Conservation (phyloP, 2,888 invertebrate genomes). For the Schizaphis graminum region DNA sequence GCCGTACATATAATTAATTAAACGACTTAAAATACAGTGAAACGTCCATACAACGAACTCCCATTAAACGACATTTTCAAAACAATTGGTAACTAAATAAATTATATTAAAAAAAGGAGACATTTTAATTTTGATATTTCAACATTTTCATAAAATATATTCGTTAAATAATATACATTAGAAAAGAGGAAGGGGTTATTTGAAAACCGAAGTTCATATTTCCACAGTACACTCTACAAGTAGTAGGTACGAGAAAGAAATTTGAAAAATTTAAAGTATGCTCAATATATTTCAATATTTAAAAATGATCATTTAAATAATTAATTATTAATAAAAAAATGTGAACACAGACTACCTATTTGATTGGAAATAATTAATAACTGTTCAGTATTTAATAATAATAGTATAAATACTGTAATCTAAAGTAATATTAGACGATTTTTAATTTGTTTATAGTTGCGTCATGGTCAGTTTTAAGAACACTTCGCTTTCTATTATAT, state of each 20-base stretch:
- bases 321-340: neutral
- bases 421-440: neutral
- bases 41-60: too few species aligned
- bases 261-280: neutral
- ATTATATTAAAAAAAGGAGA: too few species aligned
- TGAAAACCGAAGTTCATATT: neutral
- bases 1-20: too few species aligned
- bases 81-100: too few species aligned
- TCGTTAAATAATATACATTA: neutral
- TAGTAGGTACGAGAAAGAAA: neutral
- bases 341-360: neutral
- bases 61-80: too few species aligned
- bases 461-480: neutral
- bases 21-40: too few species aligned
- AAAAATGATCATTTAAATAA: neutral
- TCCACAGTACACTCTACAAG: neutral
- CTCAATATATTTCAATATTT: neutral
- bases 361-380: neutral
- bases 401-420: neutral
- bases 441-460: neutral
- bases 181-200: neutral
- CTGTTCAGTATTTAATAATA: neutral
- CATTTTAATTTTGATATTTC: too few species aligned
- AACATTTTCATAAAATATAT: neutral
- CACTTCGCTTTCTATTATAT: neutral